Base-by-base conservation (phyloP, 2,797 vertebrate genomes). In the Acanthopagrus latus region DNA sequence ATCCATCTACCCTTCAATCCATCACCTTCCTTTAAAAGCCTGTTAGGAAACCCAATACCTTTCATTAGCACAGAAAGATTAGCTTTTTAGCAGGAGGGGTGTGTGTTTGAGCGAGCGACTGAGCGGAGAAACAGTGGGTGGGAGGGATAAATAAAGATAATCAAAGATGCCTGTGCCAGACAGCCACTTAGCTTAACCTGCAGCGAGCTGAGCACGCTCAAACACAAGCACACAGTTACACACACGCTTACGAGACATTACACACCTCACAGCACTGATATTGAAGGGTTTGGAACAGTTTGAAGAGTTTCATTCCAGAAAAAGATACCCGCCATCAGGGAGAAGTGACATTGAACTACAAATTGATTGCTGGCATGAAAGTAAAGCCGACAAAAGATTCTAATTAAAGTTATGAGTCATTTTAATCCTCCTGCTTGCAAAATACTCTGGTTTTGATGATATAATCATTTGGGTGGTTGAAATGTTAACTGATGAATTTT, bases 61-160 rank as follows among this genome's bases (percentile, higher is more conserved):
- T 94, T 94, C 93, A 93, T 95, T 93, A 93, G 90, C 90, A 86
- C 84, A 81, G 87, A 93, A 90, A 94, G 90, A 94, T 93, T 91
- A 91, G 91, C 91, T 91, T 93, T 93, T 92, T 91, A 90, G 89
- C 86, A 82, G 78, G 57, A 77, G 25, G 67, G 23, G 70, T 64
- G 73, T 72, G 78, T 60, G 17, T 46, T 27, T 72, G 78, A 16
- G 62, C 3, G 64, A 41, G 63, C 43, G 64, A 23, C 57, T 2
- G 57, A 57, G 63, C 29, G 51, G 56, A 44, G 65, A 48, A 82
- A 80, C 70, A 68, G 83, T 83, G 63, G 63, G 76, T 80, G 76
- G 67, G 62, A 80, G 84, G 80, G 76, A 91, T 86, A 90, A 90
- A 92, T 92, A 91, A 91, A 89, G 87, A 89, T 84, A 91, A 93